phyloP scores from a whole-genome alignment of 1,140 invertebrate species.

The Arion vulgaris region DNA sequence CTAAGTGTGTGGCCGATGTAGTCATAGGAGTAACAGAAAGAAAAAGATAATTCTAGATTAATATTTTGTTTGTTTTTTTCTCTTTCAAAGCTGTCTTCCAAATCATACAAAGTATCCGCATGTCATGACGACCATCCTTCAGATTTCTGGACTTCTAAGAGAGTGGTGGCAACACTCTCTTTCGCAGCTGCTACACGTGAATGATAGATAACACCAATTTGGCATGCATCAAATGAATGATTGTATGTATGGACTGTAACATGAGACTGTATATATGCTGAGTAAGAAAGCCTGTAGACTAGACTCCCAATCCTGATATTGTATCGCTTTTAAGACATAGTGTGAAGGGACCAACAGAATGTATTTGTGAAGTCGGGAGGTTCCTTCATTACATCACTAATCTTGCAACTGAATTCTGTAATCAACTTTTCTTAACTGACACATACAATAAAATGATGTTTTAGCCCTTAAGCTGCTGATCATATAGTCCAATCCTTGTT shows the following conservation, averaged over 20 bases:
- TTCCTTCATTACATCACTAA: background rate
- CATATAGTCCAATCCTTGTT: no score
- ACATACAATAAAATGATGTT: no score
- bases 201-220: background rate
- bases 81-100: slow-evolving; percentile 32
- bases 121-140: slow-evolving; percentile 8
- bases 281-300: background rate
- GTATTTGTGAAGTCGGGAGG: background rate
- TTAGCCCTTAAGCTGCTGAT: no score
- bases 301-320: background rate
- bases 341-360: background rate
- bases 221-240: background rate
- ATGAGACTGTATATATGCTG: background rate
- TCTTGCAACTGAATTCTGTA: background rate
- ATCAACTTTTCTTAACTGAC: background rate
- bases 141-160: background rate
- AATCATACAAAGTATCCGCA: slow-evolving; percentile 39
- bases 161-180: background rate
- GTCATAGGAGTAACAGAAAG: no score
- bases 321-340: background rate
- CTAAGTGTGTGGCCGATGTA: no score
- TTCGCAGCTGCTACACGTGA: background rate
- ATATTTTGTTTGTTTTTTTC: background rate
- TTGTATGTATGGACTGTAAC: background rate
- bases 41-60: no score